These are phyloP conservation scores for Diploscapter pachys DNA, from an alignment of 1,140 invertebrate species.

Conservation along the genomic window DNA sequence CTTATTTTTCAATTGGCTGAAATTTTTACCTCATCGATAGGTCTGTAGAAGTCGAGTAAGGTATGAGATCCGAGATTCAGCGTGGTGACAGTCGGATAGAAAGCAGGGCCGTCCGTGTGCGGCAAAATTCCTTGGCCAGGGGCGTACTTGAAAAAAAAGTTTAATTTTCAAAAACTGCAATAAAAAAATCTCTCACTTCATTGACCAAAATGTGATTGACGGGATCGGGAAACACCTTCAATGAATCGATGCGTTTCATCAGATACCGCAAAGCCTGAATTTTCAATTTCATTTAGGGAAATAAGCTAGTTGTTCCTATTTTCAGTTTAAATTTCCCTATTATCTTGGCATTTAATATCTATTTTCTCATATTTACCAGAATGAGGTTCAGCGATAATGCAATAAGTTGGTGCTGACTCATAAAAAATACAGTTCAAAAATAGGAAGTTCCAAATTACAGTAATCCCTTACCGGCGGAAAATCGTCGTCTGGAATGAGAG, in stretches of 20 bases:
- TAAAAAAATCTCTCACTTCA: conserved; percentile 86
- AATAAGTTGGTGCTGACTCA: too few species aligned
- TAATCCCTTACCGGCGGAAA: conserved; percentile 41
- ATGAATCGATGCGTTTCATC: conserved; percentile 71
- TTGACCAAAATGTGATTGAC: conserved; percentile 92
- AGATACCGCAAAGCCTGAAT: conserved; percentile 76
- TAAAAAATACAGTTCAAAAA: too few species aligned
- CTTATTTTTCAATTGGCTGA: too few species aligned
- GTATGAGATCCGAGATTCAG: conserved; percentile 85
- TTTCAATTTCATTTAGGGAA: conserved; percentile 36
- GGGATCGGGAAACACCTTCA: conserved; percentile 71
- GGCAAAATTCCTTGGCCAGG: conserved; percentile 63
- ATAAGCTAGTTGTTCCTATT: too few species aligned
- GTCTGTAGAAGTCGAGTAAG: conserved; percentile 77
- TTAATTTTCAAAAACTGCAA: not conserved
- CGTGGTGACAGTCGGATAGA: conserved; percentile 85
- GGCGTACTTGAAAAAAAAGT: conserved; percentile 69
- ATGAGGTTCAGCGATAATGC: too few species aligned
- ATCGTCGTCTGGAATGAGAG: conserved; percentile 43
- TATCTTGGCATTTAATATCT: too few species aligned
- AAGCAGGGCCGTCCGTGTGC: conserved; percentile 88
- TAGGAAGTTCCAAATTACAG: too few species aligned
- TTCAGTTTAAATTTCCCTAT: too few species aligned
- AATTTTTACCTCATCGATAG: conserved; percentile 28
- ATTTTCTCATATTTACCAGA: too few species aligned